Conservation (phyloP, 35 echinoderm and acorn worm genomes). For the Nesometra sesokonis region DNA sequence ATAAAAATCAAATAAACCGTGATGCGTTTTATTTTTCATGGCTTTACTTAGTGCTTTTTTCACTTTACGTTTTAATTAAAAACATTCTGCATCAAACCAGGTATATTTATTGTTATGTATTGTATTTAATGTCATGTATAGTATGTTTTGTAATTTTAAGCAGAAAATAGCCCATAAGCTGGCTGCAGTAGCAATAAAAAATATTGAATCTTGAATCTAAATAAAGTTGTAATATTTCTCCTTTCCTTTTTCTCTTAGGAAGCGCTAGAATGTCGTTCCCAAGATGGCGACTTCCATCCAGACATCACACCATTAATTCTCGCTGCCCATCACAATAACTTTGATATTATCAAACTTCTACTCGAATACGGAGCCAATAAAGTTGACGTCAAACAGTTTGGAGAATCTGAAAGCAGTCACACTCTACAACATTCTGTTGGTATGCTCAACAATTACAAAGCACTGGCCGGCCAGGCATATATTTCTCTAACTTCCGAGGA, state of each 20-base stretch:
- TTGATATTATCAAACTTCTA: constrained; percentile 76
- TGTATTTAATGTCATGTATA: too few relatives aligned
- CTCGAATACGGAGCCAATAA: constrained; percentile 85
- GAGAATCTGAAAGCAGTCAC: constrained; percentile 47
- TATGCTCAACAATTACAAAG: constrained; percentile 83
- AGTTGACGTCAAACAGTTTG: constrained; percentile 62
- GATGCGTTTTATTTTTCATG: too few relatives aligned
- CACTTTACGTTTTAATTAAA: too few relatives aligned
- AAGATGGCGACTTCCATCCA: constrained; percentile 91
- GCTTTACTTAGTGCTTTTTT: too few relatives aligned
- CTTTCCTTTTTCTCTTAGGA: constrained; percentile 63
- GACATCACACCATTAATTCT: constrained; percentile 88
- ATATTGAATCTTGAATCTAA: neutral
- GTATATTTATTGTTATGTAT: too few relatives aligned
- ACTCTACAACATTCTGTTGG: constrained; percentile 91
- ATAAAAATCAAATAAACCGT: too few relatives aligned
- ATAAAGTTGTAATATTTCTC: constrained; percentile 6
- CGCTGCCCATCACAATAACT: constrained; percentile 92
- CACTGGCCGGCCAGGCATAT: constrained; percentile 76
- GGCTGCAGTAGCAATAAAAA: neutral
- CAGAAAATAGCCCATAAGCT: too few relatives aligned
- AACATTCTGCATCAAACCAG: too few relatives aligned
- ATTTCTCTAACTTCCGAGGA: constrained; percentile 82
- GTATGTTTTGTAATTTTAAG: too few relatives aligned
- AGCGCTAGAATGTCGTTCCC: constrained; percentile 64